Evolutionary conservation across 1,140 invertebrate genomes (phyloP), one percentile per base, ranked within the genome.

Genomic region (Bicyclus anynana): DNA sequence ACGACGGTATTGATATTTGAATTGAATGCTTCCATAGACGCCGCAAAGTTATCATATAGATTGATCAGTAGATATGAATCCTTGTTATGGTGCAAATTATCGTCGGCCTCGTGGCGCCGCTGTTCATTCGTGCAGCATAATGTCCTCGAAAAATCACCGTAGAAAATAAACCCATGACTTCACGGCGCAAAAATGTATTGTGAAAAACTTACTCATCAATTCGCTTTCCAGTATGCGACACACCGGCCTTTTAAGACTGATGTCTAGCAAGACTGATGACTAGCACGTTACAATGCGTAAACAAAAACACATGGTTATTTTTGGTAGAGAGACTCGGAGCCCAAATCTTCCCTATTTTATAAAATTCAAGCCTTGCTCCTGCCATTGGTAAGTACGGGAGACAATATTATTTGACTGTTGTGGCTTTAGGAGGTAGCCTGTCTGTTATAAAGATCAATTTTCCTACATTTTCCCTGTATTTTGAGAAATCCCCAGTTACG

Each of bases 11-110:
- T 66, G 79, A 75, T 83, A 78, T 82, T 84, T 86, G 79, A 84
- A 86, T 86, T 83, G 74, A 83, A 82, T 85, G 73, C 72, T 72
- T 69, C 77, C 69, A 72, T 70, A 70, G 68, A 62, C 72, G 67
- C 72, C 70, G 69, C 67, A 63, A 62, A 64, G 60, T 62, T 84
- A 84, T 84, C 80, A 50, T 40, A 38, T 44, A 62, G 80, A 84
- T 83, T 58, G 65, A 84, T 86, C 81, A 52, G 57, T 40, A 62
- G 80, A 86, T 86, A 78, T 65, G 58, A 48, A 56, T 59, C 65
- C 65, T 69, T 67, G 67, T 69, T 71, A 72, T 67, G 59, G 64
- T 72, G 65, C 58, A 76, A 74, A 73, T 72, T 59, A 67, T 69
- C 44, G 53, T 58, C 44, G 23, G 16, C 55, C 54, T 13, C 44